Base-by-base conservation (phyloP, 2,797 vertebrate genomes). In the Silurus aristotelis region DNA sequence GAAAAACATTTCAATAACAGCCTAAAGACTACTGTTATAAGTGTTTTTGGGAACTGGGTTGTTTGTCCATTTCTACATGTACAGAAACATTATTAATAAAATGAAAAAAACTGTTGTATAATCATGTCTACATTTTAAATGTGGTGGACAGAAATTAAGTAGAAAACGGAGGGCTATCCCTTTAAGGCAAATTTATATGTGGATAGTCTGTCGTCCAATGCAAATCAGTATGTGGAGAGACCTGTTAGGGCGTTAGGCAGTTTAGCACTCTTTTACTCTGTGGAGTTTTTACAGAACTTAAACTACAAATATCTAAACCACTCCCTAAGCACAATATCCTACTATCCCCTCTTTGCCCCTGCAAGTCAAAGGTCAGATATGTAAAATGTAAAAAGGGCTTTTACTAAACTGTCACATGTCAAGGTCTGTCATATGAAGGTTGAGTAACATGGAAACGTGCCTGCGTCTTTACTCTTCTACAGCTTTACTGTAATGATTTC, bases 161-260 rank as follows among this genome's bases (percentile, higher is more conserved):
- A 12, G 17, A 80, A 67, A 80, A 52, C 1, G 6, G 17, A 27
- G 14, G 15, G 52, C 46, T 67, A 19, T 55, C 63, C 46, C 61
- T 87, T 75, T 79, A 75, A 64, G 25, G 67, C 61, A 58, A 66
- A 73, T 52, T 66, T 27, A 46, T 55, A 48, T 75, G 63, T 77
- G 25, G 2, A 38, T 0, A 17, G 58, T n/a, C 38, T 22, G 22
- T 31, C 52, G 27, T 31, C 64, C 80, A 58, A 60, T 76, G 80
- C n/a, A 67, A 85, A 80, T n/a, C 31, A 82, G 52, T 58, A 66
- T 85, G 61, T 60, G 61, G 79, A 67, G 70, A 73, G 46, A 75
- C 73, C 52, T 75, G 71, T 71, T 66, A 31, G 38, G n/a, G n/a
- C 19, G 72, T 85, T 27, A 25, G 48, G 8, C 52, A 55, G 63